phyloP scores from a whole-genome alignment of 2,113 vertebrate genomes.

The Dasyornis broadbenti region DNA sequence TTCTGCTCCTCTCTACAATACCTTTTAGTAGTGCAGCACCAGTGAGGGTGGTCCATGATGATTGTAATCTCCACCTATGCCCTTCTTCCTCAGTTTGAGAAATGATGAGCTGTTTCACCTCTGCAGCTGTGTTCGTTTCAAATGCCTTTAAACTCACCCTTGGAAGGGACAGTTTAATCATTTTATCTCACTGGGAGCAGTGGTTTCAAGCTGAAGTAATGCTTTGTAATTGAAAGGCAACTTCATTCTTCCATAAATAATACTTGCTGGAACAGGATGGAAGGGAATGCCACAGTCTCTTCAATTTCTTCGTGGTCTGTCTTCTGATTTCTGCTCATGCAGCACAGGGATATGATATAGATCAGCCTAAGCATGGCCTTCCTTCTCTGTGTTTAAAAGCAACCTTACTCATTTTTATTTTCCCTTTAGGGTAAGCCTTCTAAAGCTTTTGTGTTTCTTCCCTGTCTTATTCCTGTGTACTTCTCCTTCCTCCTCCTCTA shows the following conservation, averaged over 20 bases:
- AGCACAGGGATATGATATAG: neutral
- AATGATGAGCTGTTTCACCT: neutral
- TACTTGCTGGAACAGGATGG: neutral
- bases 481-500: neutral
- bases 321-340: neutral
- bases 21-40: neutral
- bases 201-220: constrained; percentile 8
- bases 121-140: neutral
- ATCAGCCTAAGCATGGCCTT: neutral
- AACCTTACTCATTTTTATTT: neutral
- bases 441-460: neutral
- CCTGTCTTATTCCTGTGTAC: neutral
- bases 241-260: neutral
- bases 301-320: neutral
- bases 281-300: neutral
- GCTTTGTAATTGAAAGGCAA: neutral
- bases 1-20: neutral
- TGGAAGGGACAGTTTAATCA: neutral
- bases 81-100: neutral
- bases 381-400: neutral
- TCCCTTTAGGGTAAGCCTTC: neutral
- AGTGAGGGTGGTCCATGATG: neutral
- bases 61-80: neutral
- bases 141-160: neutral
- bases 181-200: neutral